Evolutionary conservation across 2,113 vertebrate genomes (phyloP).

Genomic region (Pelodiscus sinensis): DNA sequence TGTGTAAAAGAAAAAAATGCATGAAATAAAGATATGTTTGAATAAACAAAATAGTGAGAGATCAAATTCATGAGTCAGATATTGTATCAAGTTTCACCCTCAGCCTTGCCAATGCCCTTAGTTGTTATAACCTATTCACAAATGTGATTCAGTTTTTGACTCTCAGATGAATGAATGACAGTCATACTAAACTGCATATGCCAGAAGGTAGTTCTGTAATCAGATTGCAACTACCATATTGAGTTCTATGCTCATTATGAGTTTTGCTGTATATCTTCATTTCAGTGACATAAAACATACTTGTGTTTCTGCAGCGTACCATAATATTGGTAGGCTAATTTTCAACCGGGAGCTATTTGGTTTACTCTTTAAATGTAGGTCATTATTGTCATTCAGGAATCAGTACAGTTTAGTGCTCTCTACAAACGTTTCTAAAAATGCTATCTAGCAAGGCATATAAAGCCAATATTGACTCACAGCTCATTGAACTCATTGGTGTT

Average conservation of each 20-base stretch:
- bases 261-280: background rate
- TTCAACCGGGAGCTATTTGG: background rate
- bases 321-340: background rate
- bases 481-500: constrained; percentile 24
- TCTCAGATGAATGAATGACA: background rate
- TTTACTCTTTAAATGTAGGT: constrained; percentile 15
- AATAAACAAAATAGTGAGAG: constrained; percentile 4
- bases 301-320: background rate
- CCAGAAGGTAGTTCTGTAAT: background rate
- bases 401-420: constrained; percentile 8
- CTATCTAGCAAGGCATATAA: constrained; percentile 28
- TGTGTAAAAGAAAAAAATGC: background rate
- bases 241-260: background rate
- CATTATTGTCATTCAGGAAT: background rate
- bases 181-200: background rate
- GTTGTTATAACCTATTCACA: background rate
- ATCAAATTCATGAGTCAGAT: background rate
- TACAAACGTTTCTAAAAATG: constrained; percentile 7
- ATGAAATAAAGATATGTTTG: constrained; percentile 20
- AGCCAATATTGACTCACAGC: constrained; percentile 34
- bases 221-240: background rate
- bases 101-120: background rate
- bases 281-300: background rate
- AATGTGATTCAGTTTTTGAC: background rate
- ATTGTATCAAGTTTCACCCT: background rate